These are phyloP conservation scores for Helicolenus hilgendorfi DNA, from an alignment of 2,797 vertebrate genomes.

Conservation along the genomic window DNA sequence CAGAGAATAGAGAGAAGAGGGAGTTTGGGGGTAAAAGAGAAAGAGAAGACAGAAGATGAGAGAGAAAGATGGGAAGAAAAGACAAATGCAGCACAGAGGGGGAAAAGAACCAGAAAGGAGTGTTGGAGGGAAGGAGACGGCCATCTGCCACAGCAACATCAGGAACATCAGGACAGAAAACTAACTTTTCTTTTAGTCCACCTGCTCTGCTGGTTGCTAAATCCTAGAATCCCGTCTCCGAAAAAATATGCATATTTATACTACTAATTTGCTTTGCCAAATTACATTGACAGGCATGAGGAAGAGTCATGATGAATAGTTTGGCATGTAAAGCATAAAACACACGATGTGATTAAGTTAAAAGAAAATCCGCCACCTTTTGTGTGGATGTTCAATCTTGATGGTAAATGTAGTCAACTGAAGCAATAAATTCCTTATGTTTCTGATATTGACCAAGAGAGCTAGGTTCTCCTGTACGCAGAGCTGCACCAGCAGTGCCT, in stretches of 20 bases:
- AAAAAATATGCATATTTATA: not conserved
- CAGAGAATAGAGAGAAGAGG: conserved; percentile 61
- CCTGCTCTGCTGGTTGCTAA: not conserved
- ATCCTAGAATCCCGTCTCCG: fast-evolving
- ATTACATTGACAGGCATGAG: not conserved
- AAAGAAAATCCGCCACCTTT: no score
- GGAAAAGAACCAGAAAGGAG: not conserved
- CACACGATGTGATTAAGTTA: not conserved
- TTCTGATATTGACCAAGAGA: no score
- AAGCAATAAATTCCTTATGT: no score
- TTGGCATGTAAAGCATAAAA: not conserved
- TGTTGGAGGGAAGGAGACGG: not conserved
- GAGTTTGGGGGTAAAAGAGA: conserved; percentile 48
- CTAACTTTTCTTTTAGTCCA: not conserved
- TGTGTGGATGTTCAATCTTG: not conserved
- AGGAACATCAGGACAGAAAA: not conserved
- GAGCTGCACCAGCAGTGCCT: no score
- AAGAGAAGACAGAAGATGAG: conserved; percentile 27
- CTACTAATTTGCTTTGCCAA: not conserved
- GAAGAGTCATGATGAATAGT: not conserved
- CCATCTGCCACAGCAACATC: not conserved
- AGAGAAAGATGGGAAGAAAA: conserved; percentile 38
- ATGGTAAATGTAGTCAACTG: no score
- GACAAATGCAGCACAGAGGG: conserved; percentile 15
- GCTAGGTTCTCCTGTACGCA: no score